These are phyloP conservation scores for Tanytarsus gracilentus DNA, from an alignment of 2,888 invertebrate genomes.

Conservation along the genomic window DNA sequence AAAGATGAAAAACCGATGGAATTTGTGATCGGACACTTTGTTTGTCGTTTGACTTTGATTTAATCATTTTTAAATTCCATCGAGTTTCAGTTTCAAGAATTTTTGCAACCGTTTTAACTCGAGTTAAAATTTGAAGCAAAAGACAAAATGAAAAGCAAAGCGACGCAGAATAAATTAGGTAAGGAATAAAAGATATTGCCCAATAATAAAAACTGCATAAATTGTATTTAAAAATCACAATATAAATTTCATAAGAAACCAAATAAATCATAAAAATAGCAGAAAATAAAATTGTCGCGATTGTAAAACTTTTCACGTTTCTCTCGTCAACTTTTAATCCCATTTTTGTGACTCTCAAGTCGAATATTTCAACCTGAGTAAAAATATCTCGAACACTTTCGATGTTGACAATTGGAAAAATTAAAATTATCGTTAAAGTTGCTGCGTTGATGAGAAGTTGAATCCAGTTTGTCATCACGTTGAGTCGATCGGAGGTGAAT, in stretches of 20 bases:
- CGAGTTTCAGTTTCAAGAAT: not conserved
- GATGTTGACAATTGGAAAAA: not conserved
- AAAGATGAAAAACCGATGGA: slow-evolving; percentile 4
- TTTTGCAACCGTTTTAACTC: not conserved
- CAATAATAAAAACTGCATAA: not conserved
- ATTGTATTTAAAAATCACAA: not conserved
- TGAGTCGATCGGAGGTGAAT: not conserved
- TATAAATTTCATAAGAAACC: slow-evolving; percentile 2
- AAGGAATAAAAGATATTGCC: not conserved
- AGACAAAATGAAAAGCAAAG: not conserved
- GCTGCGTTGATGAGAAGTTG: not conserved
- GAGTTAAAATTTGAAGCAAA: not conserved
- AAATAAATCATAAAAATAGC: not conserved
- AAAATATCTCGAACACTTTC: not conserved
- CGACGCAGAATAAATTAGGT: not conserved
- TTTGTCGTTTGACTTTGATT: not conserved
- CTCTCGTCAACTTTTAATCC: not conserved
- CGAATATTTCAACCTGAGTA: not conserved
- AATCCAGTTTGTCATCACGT: slow-evolving; percentile 1
- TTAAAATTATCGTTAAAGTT: not conserved
- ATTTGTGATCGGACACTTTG: not conserved
- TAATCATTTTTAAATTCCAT: not conserved
- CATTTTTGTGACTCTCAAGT: not conserved
- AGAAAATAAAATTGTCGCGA: not conserved
- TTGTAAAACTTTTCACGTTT: not conserved